Evolutionary conservation across 2,888 invertebrate species (phyloP).

Genomic region (Gnatocerus cornutus): DNA sequence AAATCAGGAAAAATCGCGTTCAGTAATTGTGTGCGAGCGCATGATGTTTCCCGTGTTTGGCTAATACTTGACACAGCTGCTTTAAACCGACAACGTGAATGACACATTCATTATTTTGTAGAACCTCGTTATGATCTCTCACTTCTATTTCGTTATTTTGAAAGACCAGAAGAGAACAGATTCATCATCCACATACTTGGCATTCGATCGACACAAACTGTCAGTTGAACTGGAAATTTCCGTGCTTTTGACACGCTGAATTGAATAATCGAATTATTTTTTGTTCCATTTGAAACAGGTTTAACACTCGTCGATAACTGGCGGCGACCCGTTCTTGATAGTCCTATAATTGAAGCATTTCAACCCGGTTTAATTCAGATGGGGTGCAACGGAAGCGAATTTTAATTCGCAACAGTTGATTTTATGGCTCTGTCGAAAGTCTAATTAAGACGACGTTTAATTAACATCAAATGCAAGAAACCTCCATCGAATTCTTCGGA

Average conservation of each 20-base stretch:
- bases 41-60: no score
- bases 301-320: constrained; percentile 25
- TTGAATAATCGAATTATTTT: constrained; percentile 39
- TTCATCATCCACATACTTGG: constrained; percentile 27
- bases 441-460: constrained; percentile 49
- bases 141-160: constrained; percentile 26
- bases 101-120: constrained; percentile 33
- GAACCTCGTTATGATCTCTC: constrained; percentile 22
- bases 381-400: constrained; percentile 23
- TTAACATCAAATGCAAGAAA: constrained; percentile 48
- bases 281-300: constrained; percentile 27
- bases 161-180: constrained; percentile 13
- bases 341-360: constrained; percentile 30
- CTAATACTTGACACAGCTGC: neutral
- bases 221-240: constrained; percentile 22
- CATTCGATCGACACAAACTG: constrained; percentile 21
- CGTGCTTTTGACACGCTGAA: constrained; percentile 24
- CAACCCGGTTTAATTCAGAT: constrained; percentile 14
- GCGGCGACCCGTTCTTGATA: constrained; percentile 29
- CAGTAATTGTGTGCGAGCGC: no score
- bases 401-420: constrained; percentile 48
- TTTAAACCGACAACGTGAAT: constrained; percentile 2
- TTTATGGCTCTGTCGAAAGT: constrained; percentile 36
- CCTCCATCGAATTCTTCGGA: constrained; percentile 36
- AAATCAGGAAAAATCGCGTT: no score